Percentiles rank a stretch among this genome's conserved stretches.
Conservation (phyloP, 2,113 vertebrate genomes). For the Elephas maximus region DNA sequence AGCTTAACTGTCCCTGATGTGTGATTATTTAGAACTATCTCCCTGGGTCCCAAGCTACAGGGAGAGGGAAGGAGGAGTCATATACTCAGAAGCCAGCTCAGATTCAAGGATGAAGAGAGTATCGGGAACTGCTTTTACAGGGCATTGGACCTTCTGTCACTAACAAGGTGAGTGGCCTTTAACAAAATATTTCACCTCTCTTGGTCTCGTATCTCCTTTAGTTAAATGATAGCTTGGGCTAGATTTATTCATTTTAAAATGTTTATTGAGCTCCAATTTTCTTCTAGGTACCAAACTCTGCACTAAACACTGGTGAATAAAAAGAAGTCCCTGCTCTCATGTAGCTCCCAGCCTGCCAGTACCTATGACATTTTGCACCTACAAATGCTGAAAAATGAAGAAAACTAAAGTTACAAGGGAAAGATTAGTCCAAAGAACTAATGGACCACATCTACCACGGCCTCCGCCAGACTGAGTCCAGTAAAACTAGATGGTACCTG, state of each 20-base stretch:
- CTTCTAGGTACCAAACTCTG: background rate
- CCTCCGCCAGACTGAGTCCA: too few species aligned
- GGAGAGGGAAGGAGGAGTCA: background rate
- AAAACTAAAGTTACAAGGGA: too few species aligned
- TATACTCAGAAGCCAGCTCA: background rate
- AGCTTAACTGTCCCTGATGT: background rate
- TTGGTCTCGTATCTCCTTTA: background rate
- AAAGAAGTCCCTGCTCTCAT: background rate
- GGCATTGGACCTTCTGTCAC: background rate
- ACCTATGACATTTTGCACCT: background rate
- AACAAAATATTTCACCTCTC: background rate
- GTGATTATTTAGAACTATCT: background rate
- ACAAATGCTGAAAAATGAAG: background rate
- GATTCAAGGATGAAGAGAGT: background rate
- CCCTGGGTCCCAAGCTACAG: background rate
- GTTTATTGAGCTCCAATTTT: slow-evolving; percentile 9
- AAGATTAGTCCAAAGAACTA: too few species aligned
- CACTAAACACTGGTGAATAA: background rate
- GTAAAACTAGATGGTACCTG: too few species aligned
- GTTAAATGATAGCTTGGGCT: background rate
- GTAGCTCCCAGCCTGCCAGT: background rate
- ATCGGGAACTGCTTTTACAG: background rate
- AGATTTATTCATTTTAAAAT: background rate
- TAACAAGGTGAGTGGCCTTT: background rate
- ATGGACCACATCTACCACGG: too few species aligned